A percentile compares a stretch with the other conserved stretches of the same genome.
Conservation (phyloP, 2,113 vertebrate species). For the Muntiacus reevesi region DNA sequence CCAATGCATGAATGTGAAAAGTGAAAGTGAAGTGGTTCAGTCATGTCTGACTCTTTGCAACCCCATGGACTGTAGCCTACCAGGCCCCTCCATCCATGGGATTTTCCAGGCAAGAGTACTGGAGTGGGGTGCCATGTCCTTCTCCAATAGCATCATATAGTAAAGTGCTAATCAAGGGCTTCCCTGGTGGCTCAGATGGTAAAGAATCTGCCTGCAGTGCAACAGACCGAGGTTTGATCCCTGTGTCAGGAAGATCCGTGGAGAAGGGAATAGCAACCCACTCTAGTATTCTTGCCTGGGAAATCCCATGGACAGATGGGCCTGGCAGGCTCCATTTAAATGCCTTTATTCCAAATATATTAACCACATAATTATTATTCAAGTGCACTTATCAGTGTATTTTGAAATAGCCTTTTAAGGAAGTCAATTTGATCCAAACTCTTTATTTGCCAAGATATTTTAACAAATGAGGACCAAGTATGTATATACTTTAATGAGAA, state of each 20-base stretch:
- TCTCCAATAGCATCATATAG: not conserved
- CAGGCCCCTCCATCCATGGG: not conserved
- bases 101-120: not conserved
- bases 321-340: not conserved
- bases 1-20: not conserved
- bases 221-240: not conserved
- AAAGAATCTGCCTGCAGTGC: not conserved
- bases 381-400: not conserved
- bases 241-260: not conserved
- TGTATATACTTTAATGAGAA: not conserved
- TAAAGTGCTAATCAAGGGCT: not conserved
- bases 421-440: not conserved
- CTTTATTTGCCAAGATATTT: not conserved
- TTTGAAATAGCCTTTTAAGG: not conserved
- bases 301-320: not conserved
- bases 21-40: not conserved
- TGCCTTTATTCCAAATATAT: not conserved
- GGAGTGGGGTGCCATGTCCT: not conserved
- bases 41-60: accelerated
- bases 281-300: not conserved
- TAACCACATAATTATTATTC: not conserved
- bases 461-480: not conserved
- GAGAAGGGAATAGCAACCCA: not conserved
- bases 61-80: not conserved
- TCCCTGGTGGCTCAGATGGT: not conserved